Evolutionary conservation across 2,797 vertebrate genomes (phyloP), one percentile per base, ranked within the genome.

Genomic region (Lacerta bilineata): DNA sequence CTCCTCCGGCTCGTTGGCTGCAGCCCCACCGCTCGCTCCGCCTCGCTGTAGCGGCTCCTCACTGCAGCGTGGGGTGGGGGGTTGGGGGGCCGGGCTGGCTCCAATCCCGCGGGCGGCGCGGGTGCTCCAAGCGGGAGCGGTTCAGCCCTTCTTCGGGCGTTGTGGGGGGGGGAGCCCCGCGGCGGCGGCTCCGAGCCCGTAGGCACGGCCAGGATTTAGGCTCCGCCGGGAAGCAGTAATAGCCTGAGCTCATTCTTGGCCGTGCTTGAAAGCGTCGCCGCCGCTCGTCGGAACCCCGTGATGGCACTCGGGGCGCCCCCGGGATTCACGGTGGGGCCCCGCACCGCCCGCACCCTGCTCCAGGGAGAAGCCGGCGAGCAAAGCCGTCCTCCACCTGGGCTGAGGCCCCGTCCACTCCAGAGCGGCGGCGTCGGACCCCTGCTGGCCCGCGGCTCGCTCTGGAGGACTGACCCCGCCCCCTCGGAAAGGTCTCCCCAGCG

Each of bases 221-320:
- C 18, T 76, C 27, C 2, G 77, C 6, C 77, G 9, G 9, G 10
- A 10, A 43, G 39, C 61, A 93, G 94, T 89, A 71, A 93, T 91
- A 85, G 94, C 92, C 95, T 95, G 94, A 95, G 94, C 95, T 96
- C 95, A 95, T 92, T 80, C 94, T 96, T 94, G 95, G 95, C 87
- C 90, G 85, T 88, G 89, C 93, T 94, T 90, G 93, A 95, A 95
- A 95, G 94, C 87, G 0, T 50, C 83, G 50, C 3, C 9, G 71
- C 64, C 41, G 2, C 18, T 18, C 20, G 46, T 50, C 59, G 50
- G 72, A 25, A 23, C 27, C 25, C 72, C 59, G 7, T 72, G 1
- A 8, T 9, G n/a, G 10, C 68, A 11, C 68, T 46, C 9, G 69
- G 82, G 33, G 43, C 36, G 3, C 36, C 36, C 55, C 64, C 33